Evolutionary conservation across 2,888 invertebrate species (phyloP), one percentile per base, ranked within the genome.

Genomic region (Spodoptera picta): DNA sequence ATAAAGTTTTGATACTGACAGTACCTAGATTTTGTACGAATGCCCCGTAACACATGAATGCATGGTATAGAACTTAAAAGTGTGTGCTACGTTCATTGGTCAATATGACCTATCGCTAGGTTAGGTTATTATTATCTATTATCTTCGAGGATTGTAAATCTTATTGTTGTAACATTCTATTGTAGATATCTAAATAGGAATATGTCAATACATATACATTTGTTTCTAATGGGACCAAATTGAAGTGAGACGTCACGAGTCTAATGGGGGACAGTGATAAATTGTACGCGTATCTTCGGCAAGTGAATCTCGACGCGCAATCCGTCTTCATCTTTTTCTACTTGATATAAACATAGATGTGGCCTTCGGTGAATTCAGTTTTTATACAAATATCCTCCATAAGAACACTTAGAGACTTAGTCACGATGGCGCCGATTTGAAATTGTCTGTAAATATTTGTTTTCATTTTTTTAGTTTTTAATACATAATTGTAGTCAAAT

Each of bases 201-300:
- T 45, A 12, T 45, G 24, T 59, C 51, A 42, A 48, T 36, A n/a
- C 0, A 6, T 7, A 63, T 63, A 50, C 51, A 57, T 73, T 43
- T 60, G 3, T 14, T 45, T 43, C 46, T 57, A 67, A 67, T 62
- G 53, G 56, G 48, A 62, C 51, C 45, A 31, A 43, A 61, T 50
- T 45, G 60, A 43, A 70, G 36, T 46, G 53, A 71, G 50, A 62
- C 49, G 49, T 67, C 58, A 58, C 55, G 11, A 4, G 44, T 64
- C 64, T 79, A 62, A 77, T 69, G 56, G 51, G 6, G 36, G 79
- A 79, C 80, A 76, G 72, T 81, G 78, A 81, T 81, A 79, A 71
- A 81, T 79, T 69, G 67, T 62, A 62, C 49, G 46, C 59, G 41
- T 72, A 59, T 62, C 47, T 52, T 65, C 60, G 60, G 56, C 62